A percentile compares a stretch with the other conserved stretches of the same genome.
These are phyloP conservation scores for Heliconius eleuchia DNA, from an alignment of 1,140 invertebrate species.

Conservation along the genomic window DNA sequence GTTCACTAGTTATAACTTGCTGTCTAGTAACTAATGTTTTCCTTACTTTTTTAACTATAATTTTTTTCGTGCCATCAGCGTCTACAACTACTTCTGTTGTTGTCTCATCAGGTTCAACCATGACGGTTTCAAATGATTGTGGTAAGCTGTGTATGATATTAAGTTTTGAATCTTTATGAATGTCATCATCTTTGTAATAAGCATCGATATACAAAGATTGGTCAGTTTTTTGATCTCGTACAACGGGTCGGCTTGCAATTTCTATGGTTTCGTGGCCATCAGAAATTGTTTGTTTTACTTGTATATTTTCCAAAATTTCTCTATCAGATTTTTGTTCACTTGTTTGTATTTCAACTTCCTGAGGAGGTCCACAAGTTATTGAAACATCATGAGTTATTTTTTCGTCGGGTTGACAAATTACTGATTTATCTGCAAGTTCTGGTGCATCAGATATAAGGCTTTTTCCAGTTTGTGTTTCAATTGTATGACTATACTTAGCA, in stretches of 20 bases:
- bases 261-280: constrained; percentile 89
- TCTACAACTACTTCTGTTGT: constrained; percentile 90
- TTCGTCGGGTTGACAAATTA: constrained; percentile 68
- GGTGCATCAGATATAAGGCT: constrained; percentile 75
- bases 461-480: constrained; percentile 83
- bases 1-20: constrained; percentile 73
- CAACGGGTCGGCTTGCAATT: constrained; percentile 86
- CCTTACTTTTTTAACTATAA: constrained; percentile 87
- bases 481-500: constrained; percentile 47
- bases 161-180: constrained; percentile 82
- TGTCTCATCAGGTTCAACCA: constrained; percentile 89
- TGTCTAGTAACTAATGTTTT: constrained; percentile 82
- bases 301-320: constrained; percentile 85
- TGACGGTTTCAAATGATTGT: constrained; percentile 89
- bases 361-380: constrained; percentile 78
- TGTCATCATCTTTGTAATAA: constrained; percentile 83
- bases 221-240: constrained; percentile 75
- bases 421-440: constrained; percentile 64
- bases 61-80: constrained; percentile 90
- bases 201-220: constrained; percentile 86
- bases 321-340: constrained; percentile 72
- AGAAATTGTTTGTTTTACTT: constrained; percentile 85
- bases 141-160: constrained; percentile 85
- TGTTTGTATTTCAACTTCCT: constrained; percentile 84
- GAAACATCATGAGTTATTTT: constrained; percentile 71